Evolutionary conservation across 1,140 invertebrate genomes (phyloP), one percentile per base, ranked within the genome.

Genomic region (Oryctes rhinoceros): DNA sequence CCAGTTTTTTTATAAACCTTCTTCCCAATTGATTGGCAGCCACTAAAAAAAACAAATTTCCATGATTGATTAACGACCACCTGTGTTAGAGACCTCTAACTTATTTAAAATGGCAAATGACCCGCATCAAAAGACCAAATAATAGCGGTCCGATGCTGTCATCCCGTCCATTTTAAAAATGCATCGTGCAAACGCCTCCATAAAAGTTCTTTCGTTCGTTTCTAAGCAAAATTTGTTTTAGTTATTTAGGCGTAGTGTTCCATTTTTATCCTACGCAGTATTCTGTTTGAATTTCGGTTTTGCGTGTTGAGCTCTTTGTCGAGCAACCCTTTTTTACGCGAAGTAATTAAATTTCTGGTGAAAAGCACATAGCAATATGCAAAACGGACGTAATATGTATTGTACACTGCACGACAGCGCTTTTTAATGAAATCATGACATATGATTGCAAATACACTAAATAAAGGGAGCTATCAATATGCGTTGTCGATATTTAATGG

Each of bases 111-210:
- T 30, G 24, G 65, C 20, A 35, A 71, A 71, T 71, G 65, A 35
- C 65, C 65, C 24, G 13, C 65, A 24, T 71, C 65, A 24, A 71
- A 71, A 37, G 65, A 71, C 24, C 20, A 24, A 71, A 71, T 71
- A 71, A 71, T 71, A 71, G 65, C 65, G 20, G 65, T 71, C 65
- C 20, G 65, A 71, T 15, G 24, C 20, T 71, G 65, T 35, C 65
- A 71, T 9, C 24, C 65, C 20, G 11, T 24, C 65, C 65, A 24
- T 37, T 71, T 71, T 71, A 71, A 71, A 71, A 71, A 71, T 71
- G 65, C 65, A 71, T 71, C 13, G 24, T 10, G 24, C 13, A 24
- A 71, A 24, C 20, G 24, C 65, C 65, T 71, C 11, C 24, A 71
- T 15, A 37, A 10, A 71, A 15, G 20, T 71, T 71, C 20, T 37